phyloP scores from a whole-genome alignment of 2,888 invertebrate species.

The Drosophila peninsularis region DNA sequence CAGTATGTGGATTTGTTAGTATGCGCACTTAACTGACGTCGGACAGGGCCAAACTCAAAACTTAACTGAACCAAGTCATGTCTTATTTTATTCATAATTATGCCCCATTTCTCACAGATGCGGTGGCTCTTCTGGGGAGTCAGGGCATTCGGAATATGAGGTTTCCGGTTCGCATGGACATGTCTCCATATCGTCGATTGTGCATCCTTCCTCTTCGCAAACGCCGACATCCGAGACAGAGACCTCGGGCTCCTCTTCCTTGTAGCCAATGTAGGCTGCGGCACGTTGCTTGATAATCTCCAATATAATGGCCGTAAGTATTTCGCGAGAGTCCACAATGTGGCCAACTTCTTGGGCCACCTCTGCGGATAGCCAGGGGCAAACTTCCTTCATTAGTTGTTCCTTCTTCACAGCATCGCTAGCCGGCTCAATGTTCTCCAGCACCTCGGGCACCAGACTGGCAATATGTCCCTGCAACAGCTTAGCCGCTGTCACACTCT shows the following conservation, averaged over 20 bases:
- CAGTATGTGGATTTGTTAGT: conserved; percentile 36
- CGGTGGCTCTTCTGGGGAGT: conserved; percentile 44
- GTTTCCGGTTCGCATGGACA: conserved; percentile 69
- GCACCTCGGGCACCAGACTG: conserved; percentile 92
- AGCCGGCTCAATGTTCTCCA: conserved; percentile 88
- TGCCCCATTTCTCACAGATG: conserved; percentile 40
- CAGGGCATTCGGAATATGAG: conserved; percentile 55
- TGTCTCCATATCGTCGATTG: conserved; percentile 54
- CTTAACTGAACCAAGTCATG: conserved; percentile 51
- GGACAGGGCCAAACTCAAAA: conserved; percentile 25
- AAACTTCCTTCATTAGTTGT: conserved; percentile 89
- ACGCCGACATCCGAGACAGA: conserved; percentile 34
- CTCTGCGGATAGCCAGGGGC: conserved; percentile 93
- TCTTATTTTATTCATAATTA: conserved; percentile 25
- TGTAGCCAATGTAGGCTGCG: conserved; percentile 82
- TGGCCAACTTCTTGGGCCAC: conserved; percentile 92
- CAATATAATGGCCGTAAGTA: conserved; percentile 91
- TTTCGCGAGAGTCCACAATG: conserved; percentile 91
- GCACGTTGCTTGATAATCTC: conserved; percentile 92
- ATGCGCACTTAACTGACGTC: conserved; percentile 11
- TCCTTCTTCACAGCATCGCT: conserved; percentile 83
- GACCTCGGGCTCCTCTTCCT: conserved; percentile 61
- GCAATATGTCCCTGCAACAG: conserved; percentile 94
- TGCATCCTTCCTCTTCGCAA: conserved; percentile 70
- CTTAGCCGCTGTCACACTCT: conserved; percentile 92